Evolutionary conservation across 2,113 vertebrate species (phyloP).

Genomic region (Probosciger aterrimus): DNA sequence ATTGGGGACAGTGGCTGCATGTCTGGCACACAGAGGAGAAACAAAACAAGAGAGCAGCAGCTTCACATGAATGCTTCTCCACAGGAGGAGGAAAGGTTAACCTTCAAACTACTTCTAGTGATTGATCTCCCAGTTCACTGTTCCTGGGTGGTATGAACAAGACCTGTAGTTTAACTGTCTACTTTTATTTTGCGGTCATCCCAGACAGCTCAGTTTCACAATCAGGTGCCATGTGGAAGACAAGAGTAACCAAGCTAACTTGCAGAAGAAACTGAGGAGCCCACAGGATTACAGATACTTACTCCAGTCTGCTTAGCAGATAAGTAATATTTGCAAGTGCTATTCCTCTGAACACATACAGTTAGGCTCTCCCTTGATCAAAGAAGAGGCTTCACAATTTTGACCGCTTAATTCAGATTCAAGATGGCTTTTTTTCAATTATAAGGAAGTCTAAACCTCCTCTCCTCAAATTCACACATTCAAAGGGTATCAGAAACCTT

Average conservation of each 20-base stretch:
- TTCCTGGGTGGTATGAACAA: background rate
- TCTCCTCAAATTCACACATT: background rate
- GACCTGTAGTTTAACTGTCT: background rate
- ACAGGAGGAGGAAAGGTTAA: background rate
- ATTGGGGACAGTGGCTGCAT: conserved; percentile 80
- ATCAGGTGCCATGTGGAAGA: background rate
- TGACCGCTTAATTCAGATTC: background rate
- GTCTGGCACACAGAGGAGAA: conserved; percentile 68
- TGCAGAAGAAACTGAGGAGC: background rate
- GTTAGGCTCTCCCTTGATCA: background rate
- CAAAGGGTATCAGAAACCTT: background rate
- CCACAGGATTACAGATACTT: background rate
- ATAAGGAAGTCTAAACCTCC: background rate
- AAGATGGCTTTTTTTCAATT: background rate
- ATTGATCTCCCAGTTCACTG: background rate
- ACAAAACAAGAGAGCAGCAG: background rate
- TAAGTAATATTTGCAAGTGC: background rate
- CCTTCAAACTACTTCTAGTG: background rate
- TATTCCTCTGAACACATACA: background rate
- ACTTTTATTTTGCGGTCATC: background rate
- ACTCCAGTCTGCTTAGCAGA: background rate
- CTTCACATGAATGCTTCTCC: background rate
- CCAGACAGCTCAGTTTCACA: background rate
- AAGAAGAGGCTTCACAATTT: background rate
- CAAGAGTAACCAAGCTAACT: background rate